Conservation (phyloP, 2,113 vertebrate genomes). For the Pterophyllum scalare region DNA sequence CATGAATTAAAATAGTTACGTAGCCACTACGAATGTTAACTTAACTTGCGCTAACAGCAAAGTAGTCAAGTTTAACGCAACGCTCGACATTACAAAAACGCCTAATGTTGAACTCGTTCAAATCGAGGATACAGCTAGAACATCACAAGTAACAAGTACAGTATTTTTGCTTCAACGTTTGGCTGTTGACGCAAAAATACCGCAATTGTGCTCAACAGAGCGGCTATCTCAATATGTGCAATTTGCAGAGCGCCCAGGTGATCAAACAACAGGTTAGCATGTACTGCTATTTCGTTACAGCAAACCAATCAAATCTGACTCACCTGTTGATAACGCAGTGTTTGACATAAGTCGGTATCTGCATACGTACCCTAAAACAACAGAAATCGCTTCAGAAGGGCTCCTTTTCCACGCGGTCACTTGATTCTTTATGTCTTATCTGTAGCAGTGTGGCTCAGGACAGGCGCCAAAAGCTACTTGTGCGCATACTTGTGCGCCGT, state of each 20-base stretch:
- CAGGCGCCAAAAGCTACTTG: slow-evolving; percentile 58
- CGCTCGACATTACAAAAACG: not conserved
- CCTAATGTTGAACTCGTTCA: too few relatives aligned
- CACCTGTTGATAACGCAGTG: not conserved
- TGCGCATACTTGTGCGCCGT: not conserved
- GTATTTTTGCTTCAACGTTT: not conserved
- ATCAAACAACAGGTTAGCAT: not conserved
- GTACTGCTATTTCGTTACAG: not conserved
- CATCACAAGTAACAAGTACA: not conserved
- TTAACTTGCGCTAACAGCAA: not conserved
- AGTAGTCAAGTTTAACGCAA: not conserved
- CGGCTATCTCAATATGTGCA: not conserved
- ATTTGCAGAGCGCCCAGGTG: not conserved
- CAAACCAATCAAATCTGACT: not conserved
- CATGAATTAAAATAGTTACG: not conserved
- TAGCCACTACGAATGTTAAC: not conserved
- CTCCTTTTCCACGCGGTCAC: slow-evolving; percentile 50
- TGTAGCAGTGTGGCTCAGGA: not conserved
- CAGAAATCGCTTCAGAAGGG: not conserved
- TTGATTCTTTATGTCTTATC: slow-evolving; percentile 5
- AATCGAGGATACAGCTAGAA: not conserved
- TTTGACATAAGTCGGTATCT: not conserved
- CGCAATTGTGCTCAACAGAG: not conserved
- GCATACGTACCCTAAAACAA: slow-evolving; percentile 38
- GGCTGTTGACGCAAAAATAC: not conserved